Conservation (phyloP, 2,888 invertebrate genomes). For the Erpobdella octoculata region DNA sequence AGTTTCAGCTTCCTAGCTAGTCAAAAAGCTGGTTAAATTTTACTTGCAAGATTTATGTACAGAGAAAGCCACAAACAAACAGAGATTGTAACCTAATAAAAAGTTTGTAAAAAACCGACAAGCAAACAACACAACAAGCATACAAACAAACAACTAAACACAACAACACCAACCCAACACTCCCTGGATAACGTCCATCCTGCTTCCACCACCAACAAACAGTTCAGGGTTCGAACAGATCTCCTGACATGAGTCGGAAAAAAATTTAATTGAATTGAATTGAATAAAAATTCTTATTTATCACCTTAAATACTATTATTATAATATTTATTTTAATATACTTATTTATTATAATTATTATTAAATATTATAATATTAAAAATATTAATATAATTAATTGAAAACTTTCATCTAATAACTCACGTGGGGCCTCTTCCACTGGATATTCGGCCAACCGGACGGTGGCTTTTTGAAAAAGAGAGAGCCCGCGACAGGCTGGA, state of each 20-base stretch:
- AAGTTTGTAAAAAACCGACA: no score
- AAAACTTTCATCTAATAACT: slow-evolving; percentile 32
- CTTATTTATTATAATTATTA: background rate
- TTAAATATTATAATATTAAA: background rate
- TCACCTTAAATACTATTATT: background rate
- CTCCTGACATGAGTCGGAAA: slow-evolving; percentile 59
- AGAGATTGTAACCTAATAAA: no score
- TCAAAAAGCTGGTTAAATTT: no score
- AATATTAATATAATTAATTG: background rate
- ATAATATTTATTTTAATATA: background rate
- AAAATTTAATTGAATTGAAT: no score
- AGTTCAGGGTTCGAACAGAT: slow-evolving; percentile 71
- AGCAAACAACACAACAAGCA: no score
- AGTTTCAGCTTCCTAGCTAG: no score
- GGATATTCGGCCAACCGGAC: slow-evolving; percentile 64
- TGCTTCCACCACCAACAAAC: slow-evolving; percentile 77
- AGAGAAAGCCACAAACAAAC: no score
- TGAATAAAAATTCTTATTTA: no score
- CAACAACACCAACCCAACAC: slow-evolving; percentile 62
- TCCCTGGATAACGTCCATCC: slow-evolving; percentile 95
- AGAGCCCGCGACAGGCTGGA: slow-evolving; percentile 71
- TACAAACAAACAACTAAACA: background rate
- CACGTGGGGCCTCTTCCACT: slow-evolving; percentile 78
- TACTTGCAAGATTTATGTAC: no score
- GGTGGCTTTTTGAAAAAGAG: slow-evolving; percentile 76